Evolutionary conservation across 2,113 vertebrate species (phyloP), one percentile per base, ranked within the genome.

Genomic region (Abramis brama): DNA sequence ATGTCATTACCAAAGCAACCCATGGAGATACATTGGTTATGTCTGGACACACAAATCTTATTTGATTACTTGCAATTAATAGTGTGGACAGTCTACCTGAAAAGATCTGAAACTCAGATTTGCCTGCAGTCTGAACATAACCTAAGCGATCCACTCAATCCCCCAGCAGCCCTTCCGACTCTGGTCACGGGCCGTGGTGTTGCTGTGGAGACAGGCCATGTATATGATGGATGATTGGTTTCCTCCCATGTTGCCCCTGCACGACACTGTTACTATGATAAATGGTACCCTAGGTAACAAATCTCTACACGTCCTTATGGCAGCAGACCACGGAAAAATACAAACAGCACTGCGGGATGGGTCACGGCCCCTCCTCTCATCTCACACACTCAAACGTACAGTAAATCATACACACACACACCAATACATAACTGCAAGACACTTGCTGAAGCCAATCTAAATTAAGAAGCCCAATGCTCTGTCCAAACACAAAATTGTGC

Each of bases 231-330:
- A 92, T 91, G 88, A 87, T 62, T 89, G 73, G 76, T 87, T 86
- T 85, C 86, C 89, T 79, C 84, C 70, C 33, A 30, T 79, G 76
- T 73, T 88, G 84, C 85, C 89, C 71, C 60, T 71, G 86, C 55
- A 45, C 50, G 39, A 85, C 77, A 86, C 84, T 59, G 76, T 87
- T 80, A 88, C 86, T 71, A 89, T 91, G 91, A 92, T 87, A 82
- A 90, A 92, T 92, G 87, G 83, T 50, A 79, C 87, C 75, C 77
- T 60, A 83, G 79, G 79, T 91, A 87, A 89, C 88, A 91, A 90
- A 92, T 91, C 86, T 88, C 89, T 76, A 88, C 88, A 78, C 81
- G 62, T 90, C 90, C 83, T 82, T 43, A 90, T n/a, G 52, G 88
- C 85, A 87, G 87, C 79, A 55, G 43, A 79, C 47, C 86, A 76